These are phyloP conservation scores for Protomyctophum bolini DNA, from an alignment of 2,113 vertebrate species.

Conservation along the genomic window DNA sequence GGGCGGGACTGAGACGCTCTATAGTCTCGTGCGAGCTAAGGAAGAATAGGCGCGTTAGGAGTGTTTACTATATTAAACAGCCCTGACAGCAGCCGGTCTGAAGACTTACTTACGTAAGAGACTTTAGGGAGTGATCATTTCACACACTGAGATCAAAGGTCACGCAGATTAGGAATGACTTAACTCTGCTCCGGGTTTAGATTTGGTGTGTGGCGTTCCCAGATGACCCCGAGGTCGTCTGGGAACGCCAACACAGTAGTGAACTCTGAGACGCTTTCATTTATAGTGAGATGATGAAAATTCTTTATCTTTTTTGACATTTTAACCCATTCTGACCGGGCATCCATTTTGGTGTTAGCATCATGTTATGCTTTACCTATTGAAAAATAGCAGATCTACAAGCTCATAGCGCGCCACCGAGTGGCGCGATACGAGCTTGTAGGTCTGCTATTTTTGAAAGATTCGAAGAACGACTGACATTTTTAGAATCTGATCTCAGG, in stretches of 20 bases:
- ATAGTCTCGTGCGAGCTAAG: not conserved
- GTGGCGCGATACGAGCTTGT: no score
- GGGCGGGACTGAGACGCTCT: not conserved
- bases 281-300: not conserved
- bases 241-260: no score
- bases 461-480: no score
- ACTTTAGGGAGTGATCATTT: constrained; percentile 41
- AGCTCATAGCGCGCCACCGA: no score
- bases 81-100: not conserved
- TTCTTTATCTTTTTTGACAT: not conserved
- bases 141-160: constrained; percentile 48
- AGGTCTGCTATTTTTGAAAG: no score
- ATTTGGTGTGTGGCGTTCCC: constrained; percentile 16
- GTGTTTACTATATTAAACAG: not conserved
- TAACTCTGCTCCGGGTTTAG: constrained; percentile 23
- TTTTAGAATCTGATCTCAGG: no score
- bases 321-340: no score
- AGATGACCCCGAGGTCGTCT: constrained; percentile 8
- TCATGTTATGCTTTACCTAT: no score
- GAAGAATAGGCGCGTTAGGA: not conserved
- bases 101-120: constrained; percentile 46
- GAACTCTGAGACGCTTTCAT: not conserved
- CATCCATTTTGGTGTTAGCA: no score
- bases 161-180: constrained; percentile 44
- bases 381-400: no score